These are phyloP conservation scores for Drosophila affinis DNA, from an alignment of 2,888 invertebrate genomes.

Conservation along the genomic window DNA sequence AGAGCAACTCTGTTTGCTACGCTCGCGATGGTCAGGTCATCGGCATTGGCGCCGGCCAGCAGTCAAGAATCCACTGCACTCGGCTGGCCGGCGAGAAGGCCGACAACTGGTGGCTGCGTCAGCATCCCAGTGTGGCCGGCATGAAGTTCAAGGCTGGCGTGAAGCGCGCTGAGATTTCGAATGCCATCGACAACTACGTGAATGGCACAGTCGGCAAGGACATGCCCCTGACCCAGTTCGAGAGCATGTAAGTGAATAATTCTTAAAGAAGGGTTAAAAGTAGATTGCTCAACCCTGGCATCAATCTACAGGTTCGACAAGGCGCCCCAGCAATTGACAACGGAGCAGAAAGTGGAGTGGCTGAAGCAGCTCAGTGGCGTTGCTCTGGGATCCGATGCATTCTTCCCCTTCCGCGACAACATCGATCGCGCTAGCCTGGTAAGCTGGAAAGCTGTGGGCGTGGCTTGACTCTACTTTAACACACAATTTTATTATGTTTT, in stretches of 20 bases:
- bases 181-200: slow-evolving; percentile 97
- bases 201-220: slow-evolving; percentile 95
- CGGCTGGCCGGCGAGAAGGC: slow-evolving; percentile 98
- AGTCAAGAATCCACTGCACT: slow-evolving; percentile 99
- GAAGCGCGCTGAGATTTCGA: slow-evolving; percentile 95
- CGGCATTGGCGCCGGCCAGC: slow-evolving; percentile 99
- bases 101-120: slow-evolving; percentile 98
- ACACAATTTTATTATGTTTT: slow-evolving; percentile 34
- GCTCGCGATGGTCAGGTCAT: slow-evolving; percentile 93
- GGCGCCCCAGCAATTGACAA: slow-evolving; percentile 89
- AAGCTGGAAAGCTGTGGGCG: slow-evolving; percentile 49
- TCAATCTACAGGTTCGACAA: slow-evolving; percentile 76
- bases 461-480: rapidly evolving
- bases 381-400: slow-evolving; percentile 97
- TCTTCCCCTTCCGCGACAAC: slow-evolving; percentile 99
- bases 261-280: too few species aligned
- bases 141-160: slow-evolving; percentile 94
- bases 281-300: background rate
- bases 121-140: slow-evolving; percentile 92
- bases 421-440: slow-evolving; percentile 96
- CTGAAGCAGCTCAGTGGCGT: slow-evolving; percentile 89
- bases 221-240: slow-evolving; percentile 90
- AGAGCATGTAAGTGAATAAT: slow-evolving; percentile 87
- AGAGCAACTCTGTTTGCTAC: slow-evolving; percentile 99
- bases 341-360: slow-evolving; percentile 89